Percentiles rank a stretch among this genome's conserved stretches.
These are phyloP conservation scores for Clarias platycephalus DNA, from an alignment of 2,797 vertebrate genomes.

Conservation along the genomic window DNA sequence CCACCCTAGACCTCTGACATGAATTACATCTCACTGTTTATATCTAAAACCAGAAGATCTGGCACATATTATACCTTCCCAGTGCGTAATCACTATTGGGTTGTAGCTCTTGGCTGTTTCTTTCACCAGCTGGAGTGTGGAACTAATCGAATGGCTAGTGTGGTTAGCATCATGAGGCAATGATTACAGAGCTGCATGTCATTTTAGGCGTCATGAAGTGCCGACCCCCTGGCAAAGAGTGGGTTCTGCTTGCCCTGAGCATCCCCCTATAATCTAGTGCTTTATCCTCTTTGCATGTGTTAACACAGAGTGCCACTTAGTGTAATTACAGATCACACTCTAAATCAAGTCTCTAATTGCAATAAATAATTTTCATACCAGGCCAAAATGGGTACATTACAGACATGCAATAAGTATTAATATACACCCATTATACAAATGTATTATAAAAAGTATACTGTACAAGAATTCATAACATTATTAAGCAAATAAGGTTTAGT, in stretches of 20 bases:
- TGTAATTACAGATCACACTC: slow-evolving; percentile 21
- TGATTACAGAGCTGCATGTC: slow-evolving; percentile 39
- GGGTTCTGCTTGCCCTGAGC: slow-evolving; percentile 25
- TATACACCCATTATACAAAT: too few relatives aligned
- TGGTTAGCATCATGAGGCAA: slow-evolving; percentile 36
- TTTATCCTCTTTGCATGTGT: slow-evolving; percentile 7
- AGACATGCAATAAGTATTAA: too few relatives aligned
- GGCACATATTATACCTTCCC: slow-evolving; percentile 21
- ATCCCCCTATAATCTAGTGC: slow-evolving; percentile 6
- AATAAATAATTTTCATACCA: background rate
- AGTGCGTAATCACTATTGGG: slow-evolving; percentile 34
- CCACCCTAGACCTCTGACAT: too few relatives aligned
- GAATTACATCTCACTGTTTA: slow-evolving; percentile 3
- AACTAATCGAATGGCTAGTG: slow-evolving; percentile 62
- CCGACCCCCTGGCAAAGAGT: background rate
- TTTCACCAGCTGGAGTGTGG: slow-evolving; percentile 57
- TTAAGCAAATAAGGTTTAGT: too few relatives aligned
- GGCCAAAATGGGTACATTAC: background rate
- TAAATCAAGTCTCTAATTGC: background rate
- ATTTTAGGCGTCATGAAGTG: background rate
- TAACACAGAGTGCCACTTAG: slow-evolving; percentile 22
- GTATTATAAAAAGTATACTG: too few relatives aligned
- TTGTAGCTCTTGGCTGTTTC: slow-evolving; percentile 54
- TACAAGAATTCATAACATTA: too few relatives aligned
- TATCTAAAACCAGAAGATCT: slow-evolving; percentile 40